Conservation (phyloP, 2,113 vertebrate species). For the Psittacus erithacus region DNA sequence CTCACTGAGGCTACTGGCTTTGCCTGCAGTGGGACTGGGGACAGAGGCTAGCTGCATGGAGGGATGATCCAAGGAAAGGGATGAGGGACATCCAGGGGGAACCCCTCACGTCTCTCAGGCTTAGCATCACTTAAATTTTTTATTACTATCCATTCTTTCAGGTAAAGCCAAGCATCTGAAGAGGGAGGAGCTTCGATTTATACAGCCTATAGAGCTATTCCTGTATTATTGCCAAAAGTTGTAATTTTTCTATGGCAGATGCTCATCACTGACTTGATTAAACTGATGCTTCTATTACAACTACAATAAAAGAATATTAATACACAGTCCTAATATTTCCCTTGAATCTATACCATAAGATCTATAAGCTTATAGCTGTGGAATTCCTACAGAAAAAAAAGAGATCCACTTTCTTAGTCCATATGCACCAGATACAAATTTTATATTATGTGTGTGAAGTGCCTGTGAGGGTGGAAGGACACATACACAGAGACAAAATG, state of each 20-base stretch:
- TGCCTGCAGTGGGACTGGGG: fast-evolving
- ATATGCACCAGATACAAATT: neutral
- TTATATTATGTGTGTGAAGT: neutral
- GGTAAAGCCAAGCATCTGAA: neutral
- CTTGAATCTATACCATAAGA: neutral
- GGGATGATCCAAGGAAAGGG: neutral
- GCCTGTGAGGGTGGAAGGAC: neutral
- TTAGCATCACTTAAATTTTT: neutral
- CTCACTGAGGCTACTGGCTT: neutral
- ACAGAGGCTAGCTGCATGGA: neutral
- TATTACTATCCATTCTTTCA: neutral
- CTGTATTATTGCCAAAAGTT: neutral
- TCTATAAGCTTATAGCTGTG: neutral
- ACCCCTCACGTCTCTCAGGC: neutral
- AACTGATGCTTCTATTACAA: neutral
- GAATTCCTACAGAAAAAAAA: neutral
- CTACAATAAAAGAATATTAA: neutral
- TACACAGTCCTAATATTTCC: neutral
- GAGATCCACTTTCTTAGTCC: neutral
- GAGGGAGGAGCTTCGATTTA: neutral
- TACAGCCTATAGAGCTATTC: neutral
- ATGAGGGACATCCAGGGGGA: neutral
- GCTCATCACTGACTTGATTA: neutral
- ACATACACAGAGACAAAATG: neutral
- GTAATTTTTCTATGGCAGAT: neutral